Conservation (phyloP, 1,140 invertebrate genomes). For the Mycetomoellerius zeteki region DNA sequence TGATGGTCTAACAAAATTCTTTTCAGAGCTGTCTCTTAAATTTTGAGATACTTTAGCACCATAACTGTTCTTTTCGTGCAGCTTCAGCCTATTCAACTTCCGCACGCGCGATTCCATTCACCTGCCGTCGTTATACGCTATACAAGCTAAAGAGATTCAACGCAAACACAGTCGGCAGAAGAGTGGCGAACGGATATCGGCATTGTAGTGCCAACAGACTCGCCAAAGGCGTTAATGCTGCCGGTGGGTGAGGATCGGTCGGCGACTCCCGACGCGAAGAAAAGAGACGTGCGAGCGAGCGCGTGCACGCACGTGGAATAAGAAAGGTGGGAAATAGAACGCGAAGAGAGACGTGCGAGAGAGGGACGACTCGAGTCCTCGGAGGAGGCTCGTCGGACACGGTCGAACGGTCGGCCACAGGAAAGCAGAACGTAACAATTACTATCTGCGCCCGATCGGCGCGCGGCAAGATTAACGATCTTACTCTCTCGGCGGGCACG, state of each 20-base stretch:
- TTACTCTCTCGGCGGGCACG: constrained; percentile 84
- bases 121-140: not conserved
- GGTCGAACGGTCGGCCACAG: constrained; percentile 80
- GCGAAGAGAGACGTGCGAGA: constrained; percentile 18
- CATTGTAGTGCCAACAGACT: constrained; percentile 81
- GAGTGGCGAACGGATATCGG: constrained; percentile 68
- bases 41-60: too few species aligned
- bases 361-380: constrained; percentile 29
- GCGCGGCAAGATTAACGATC: constrained; percentile 87
- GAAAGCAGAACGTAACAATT: constrained; percentile 87
- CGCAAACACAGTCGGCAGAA: constrained; percentile 48
- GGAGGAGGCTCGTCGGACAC: constrained; percentile 66
- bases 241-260: constrained; percentile 78
- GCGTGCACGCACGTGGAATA: constrained; percentile 6
- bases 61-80: not conserved
- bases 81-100: not conserved
- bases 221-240: constrained; percentile 81
- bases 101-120: constrained; percentile 52
- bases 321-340: constrained; percentile 58
- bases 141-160: constrained; percentile 26
- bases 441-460: constrained; percentile 87
- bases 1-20: too few species aligned
- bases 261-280: constrained; percentile 66
- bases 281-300: constrained; percentile 44
- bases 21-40: too few species aligned